phyloP scores from a whole-genome alignment of 2,888 invertebrate genomes.

The Salpingus planirostris region DNA sequence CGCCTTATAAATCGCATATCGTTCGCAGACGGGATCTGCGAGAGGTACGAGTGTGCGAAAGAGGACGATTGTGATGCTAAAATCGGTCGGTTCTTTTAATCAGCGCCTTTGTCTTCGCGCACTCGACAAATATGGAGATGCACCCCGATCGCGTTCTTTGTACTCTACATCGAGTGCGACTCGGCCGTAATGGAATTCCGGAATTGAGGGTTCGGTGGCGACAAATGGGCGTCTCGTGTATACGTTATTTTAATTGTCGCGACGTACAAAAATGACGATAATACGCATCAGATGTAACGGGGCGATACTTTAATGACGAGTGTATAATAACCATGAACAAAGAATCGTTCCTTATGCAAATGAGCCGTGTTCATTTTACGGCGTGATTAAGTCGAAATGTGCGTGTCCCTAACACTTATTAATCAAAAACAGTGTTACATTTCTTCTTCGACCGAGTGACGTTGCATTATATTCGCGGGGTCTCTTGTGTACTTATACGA shows the following conservation, averaged over 20 bases:
- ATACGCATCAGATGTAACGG: conserved; percentile 15
- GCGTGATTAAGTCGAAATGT: conserved; percentile 40
- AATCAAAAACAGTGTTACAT: conserved; percentile 33
- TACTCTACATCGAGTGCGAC: too few species aligned
- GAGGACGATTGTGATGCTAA: too few species aligned
- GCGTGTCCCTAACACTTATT: conserved; percentile 41
- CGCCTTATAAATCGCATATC: too few species aligned
- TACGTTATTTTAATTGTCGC: conserved; percentile 13
- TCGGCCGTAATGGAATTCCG: too few species aligned
- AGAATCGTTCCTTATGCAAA: conserved; percentile 37
- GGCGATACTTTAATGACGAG: conserved; percentile 21
- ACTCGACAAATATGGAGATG: too few species aligned
- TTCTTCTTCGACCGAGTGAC: conserved; percentile 13
- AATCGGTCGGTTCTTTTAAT: too few species aligned
- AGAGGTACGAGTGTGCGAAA: too few species aligned
- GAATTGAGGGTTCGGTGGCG: too few species aligned
- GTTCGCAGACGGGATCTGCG: too few species aligned
- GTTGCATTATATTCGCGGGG: conserved; percentile 19
- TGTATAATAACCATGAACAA: conserved; percentile 34
- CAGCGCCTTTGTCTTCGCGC: too few species aligned
- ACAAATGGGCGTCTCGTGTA: conserved; percentile 13
- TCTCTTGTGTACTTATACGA: conserved; percentile 11
- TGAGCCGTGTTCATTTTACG: conserved; percentile 32
- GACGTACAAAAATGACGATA: too few species aligned
- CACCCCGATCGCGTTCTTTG: too few species aligned